Evolutionary conservation across 1,140 invertebrate genomes (phyloP).

Genomic region (Macrobrachium nipponense): DNA sequence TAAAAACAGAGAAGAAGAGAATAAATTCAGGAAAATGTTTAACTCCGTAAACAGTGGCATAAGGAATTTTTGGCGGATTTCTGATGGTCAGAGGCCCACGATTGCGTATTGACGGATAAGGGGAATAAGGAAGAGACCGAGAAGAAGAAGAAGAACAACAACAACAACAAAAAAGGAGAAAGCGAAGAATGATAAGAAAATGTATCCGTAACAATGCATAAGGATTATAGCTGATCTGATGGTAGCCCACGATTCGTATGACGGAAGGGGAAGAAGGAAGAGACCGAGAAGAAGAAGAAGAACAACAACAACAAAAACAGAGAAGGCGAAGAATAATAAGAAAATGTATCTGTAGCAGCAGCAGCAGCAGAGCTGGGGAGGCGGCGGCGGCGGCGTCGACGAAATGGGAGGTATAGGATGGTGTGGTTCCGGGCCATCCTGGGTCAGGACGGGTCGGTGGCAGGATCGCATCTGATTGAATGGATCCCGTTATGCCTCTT

Average conservation of each 20-base stretch:
- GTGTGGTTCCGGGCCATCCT: not conserved
- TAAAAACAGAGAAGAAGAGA: not conserved
- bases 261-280: not conserved
- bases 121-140: not conserved
- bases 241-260: not conserved
- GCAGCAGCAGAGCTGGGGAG: too few species aligned
- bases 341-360: too few species aligned
- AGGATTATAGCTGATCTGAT: not conserved
- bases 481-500: constrained; percentile 36
- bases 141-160: constrained; percentile 2
- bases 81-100: not conserved
- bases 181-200: not conserved
- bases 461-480: constrained; percentile 44
- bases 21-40: not conserved
- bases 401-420: not conserved
- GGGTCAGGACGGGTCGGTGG: constrained; percentile 40
- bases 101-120: not conserved
- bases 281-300: constrained; percentile 1
- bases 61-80: too few species aligned
- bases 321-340: too few species aligned
- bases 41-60: not conserved
- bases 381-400: not conserved
- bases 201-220: too few species aligned
- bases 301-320: not conserved
- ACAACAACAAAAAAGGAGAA: not conserved